phyloP scores from a whole-genome alignment of 2,113 vertebrate species.

The Laterallus jamaicensis region DNA sequence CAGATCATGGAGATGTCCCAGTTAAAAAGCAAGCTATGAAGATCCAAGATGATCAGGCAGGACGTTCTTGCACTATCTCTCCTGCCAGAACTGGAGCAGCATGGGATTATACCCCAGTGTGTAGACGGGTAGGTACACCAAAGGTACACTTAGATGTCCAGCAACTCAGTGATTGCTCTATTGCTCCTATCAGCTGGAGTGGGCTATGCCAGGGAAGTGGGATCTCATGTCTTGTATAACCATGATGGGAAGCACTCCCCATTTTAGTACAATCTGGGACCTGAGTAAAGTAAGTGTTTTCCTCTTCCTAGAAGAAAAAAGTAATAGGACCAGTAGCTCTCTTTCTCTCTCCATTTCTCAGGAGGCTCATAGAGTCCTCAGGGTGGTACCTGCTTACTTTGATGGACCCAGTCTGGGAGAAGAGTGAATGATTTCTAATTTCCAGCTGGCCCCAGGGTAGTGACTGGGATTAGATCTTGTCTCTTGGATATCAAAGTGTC shows the following conservation, averaged over 20 bases:
- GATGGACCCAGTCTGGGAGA: not conserved
- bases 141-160: not conserved
- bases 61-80: not conserved
- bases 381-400: not conserved
- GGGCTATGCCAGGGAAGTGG: rapidly evolving
- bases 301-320: not conserved
- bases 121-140: not conserved
- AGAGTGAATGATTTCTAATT: not conserved
- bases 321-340: not conserved
- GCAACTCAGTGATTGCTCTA: not conserved
- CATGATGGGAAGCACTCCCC: not conserved
- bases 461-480: not conserved
- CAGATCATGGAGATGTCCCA: not conserved
- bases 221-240: not conserved
- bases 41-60: not conserved
- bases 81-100: not conserved
- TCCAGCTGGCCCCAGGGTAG: not conserved
- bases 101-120: not conserved
- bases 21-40: not conserved
- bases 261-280: not conserved
- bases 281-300: not conserved
- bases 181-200: not conserved
- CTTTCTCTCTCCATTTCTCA: not conserved
- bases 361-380: not conserved
- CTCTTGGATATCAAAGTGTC: not conserved